Evolutionary conservation across 2,113 vertebrate genomes (phyloP).

Genomic region (Microcebus murinus): DNA sequence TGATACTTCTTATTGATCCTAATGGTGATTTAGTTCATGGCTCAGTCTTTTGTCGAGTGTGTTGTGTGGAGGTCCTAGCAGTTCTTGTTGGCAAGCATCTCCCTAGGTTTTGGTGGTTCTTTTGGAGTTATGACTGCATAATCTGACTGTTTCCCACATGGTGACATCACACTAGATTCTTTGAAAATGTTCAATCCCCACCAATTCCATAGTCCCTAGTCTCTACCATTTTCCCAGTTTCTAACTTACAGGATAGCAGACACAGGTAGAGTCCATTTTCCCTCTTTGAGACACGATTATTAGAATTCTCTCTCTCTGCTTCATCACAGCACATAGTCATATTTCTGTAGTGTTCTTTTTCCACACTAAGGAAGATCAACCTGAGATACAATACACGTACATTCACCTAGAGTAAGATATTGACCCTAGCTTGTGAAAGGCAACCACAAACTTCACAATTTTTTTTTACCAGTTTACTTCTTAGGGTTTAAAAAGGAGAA

Average conservation of each 20-base stretch:
- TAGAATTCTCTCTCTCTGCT: neutral
- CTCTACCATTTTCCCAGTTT: neutral
- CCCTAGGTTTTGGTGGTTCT: neutral
- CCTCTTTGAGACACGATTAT: neutral
- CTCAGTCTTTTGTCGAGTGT: neutral
- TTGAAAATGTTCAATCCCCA: neutral
- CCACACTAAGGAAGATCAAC: neutral
- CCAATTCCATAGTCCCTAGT: neutral
- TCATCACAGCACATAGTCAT: neutral
- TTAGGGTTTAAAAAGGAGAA: neutral
- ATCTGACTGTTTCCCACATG: neutral
- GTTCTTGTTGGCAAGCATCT: neutral
- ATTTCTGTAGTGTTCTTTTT: neutral
- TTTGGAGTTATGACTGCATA: neutral
- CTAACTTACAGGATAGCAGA: neutral
- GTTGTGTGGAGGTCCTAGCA: neutral
- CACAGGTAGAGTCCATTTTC: neutral
- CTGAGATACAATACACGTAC: neutral
- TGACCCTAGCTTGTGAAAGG: neutral
- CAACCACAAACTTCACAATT: neutral
- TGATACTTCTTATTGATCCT: accelerated
- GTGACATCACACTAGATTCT: accelerated
- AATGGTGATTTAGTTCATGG: neutral
- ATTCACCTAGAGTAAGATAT: neutral
- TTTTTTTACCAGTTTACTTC: neutral